Conservation (phyloP, 1,140 invertebrate genomes). For the Drosophila mojavensis region DNA sequence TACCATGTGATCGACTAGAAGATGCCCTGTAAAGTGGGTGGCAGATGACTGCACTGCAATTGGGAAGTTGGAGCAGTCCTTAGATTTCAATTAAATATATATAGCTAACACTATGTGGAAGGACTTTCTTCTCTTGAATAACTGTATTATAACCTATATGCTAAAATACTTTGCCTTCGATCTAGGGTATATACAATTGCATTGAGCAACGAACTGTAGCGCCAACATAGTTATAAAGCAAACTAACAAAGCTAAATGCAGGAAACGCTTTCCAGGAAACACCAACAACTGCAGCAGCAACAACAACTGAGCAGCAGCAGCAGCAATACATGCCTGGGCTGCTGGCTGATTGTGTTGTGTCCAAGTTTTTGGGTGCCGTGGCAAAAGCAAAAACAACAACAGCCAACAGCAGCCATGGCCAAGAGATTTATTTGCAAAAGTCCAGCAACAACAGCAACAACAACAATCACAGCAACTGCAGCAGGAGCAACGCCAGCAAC, state of each 20-base stretch:
- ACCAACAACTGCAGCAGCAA: constrained; percentile 45
- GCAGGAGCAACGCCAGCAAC: constrained; percentile 30
- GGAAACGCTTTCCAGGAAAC: constrained; percentile 80
- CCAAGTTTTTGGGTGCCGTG: constrained; percentile 64
- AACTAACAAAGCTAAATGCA: constrained; percentile 62
- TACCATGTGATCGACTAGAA: not conserved
- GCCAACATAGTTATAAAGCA: constrained; percentile 66
- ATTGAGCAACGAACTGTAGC: constrained; percentile 31
- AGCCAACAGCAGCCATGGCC: constrained; percentile 60
- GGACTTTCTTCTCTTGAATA: too few relatives aligned
- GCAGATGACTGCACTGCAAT: too few relatives aligned
- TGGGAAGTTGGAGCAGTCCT: too few relatives aligned
- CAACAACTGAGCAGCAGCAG: constrained; percentile 4
- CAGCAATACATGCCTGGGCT: constrained; percentile 35
- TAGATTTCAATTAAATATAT: too few relatives aligned
- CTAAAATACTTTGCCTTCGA: not conserved
- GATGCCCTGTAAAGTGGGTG: not conserved
- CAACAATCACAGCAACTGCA: constrained; percentile 49
- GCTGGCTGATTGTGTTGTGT: constrained; percentile 72
- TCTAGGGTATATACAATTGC: constrained; percentile 10
- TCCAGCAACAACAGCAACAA: constrained; percentile 26
- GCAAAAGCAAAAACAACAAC: constrained; percentile 50
- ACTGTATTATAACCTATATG: too few relatives aligned
- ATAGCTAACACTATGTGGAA: too few relatives aligned
- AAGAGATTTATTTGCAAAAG: constrained; percentile 73